Evolutionary conservation across 2,797 vertebrate species (phyloP), one percentile per base, ranked within the genome.

Genomic region (Dendrocincla tyrannina): DNA sequence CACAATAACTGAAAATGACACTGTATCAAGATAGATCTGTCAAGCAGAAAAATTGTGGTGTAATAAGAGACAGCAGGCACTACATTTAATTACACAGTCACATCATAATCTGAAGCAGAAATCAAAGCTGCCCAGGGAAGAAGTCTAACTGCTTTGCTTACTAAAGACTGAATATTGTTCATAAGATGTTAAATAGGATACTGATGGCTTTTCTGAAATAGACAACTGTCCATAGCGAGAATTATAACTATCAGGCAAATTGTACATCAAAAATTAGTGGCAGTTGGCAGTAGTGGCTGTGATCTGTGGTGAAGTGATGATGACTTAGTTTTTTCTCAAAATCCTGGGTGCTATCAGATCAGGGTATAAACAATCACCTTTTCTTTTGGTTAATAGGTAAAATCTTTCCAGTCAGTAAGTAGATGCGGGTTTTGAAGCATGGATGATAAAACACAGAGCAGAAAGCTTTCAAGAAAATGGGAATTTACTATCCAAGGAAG

Each of bases 401-500:
- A 87, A 84, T 87, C 70, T 75, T 93, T 87, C 24, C 18, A 74
- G 44, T 44, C 52, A 75, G 59, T 86, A 82, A 52, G 24, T 63
- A 91, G 52, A 68, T 59, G 28, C n/a, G n/a, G 13, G 16, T 33
- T 77, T 87, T 49, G 24, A 52, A 78, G 64, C 63, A 85, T 62
- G 49, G 53, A 82, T 89, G 83, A 92, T 91, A 89, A 95, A 80
- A 81, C 14, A 42, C 16, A 82, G 72, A 87, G 37, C 20, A 83
- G 79, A 77, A 94, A 78, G 23, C 58, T 93, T 95, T 95, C 47
- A 85, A 91, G 78, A 93, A 96, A 96, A 94, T 41, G 32, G 23
- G 69, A 93, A 88, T 58, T 93, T 89, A 66, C 90, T 94, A 46
- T 72, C 59, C 53, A 95, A 95, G 68, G 85, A 93, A 93, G 39